Conservation (phyloP, 2,888 invertebrate genomes). For the Ptilodon capucinus region DNA sequence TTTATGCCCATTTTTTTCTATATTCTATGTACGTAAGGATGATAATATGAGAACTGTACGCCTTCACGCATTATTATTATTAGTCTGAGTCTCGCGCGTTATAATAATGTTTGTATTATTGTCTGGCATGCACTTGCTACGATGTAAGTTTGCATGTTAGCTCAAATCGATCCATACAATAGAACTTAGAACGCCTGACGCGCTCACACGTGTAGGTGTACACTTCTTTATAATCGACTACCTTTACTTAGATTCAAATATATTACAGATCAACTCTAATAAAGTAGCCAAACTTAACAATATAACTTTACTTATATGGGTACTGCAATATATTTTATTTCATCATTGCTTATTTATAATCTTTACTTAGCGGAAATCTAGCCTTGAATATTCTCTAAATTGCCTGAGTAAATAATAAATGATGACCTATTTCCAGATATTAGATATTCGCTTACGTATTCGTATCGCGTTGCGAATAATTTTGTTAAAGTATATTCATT, state of each 20-base stretch:
- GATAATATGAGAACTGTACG: no score
- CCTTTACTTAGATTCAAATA: neutral
- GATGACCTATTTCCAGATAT: conserved; percentile 3
- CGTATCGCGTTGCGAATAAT: neutral
- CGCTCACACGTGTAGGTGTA: neutral
- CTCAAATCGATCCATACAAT: neutral
- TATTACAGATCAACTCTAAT: neutral
- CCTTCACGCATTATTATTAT: no score
- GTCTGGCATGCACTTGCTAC: neutral
- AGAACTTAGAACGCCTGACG: neutral
- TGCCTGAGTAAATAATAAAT: neutral
- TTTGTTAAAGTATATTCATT: neutral
- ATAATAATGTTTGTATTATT: neutral
- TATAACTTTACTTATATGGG: neutral
- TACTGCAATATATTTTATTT: neutral
- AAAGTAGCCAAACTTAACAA: neutral
- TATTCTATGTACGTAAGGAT: no score
- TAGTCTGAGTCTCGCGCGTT: no score
- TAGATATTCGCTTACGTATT: neutral
- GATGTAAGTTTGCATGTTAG: neutral
- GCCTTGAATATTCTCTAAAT: neutral
- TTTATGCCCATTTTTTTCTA: no score
- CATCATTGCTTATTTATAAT: neutral
- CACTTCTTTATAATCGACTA: neutral
- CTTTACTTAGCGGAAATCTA: neutral